Percentiles rank a stretch among this genome's conserved stretches.
Conservation (phyloP, 2,797 vertebrate species). For the Enteromius radiatus region DNA sequence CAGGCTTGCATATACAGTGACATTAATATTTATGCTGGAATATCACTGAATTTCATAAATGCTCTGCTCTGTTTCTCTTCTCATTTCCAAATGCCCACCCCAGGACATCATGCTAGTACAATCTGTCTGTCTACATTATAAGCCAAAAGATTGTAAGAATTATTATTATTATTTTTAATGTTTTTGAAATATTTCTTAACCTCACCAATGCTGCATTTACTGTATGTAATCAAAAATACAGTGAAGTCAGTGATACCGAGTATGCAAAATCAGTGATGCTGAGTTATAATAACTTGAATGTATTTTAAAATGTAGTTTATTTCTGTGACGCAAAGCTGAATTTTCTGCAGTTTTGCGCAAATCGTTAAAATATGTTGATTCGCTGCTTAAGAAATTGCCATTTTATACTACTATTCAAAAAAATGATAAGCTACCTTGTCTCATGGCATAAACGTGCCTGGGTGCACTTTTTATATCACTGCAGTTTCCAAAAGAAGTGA, state of each 20-base stretch:
- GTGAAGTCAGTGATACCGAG: not conserved
- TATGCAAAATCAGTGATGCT: no score
- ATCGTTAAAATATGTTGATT: not conserved
- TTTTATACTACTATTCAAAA: not conserved
- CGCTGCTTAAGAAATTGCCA: not conserved
- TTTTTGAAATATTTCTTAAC: not conserved
- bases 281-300: no score
- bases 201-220: not conserved
- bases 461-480: no score
- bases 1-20: conserved; percentile 35
- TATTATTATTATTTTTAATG: not conserved
- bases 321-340: not conserved
- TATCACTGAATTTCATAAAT: conserved; percentile 54
- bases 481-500: no score
- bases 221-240: not conserved
- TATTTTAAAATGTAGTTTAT: not conserved
- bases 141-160: not conserved
- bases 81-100: conserved; percentile 3
- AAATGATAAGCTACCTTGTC: no score
- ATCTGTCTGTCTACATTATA: not conserved
- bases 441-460: no score
- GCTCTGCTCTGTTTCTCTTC: conserved; percentile 25
- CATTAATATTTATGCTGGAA: conserved; percentile 63
- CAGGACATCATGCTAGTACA: not conserved
- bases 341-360: not conserved